phyloP scores from a whole-genome alignment of 1,140 invertebrate species.

The Bicyclus anynana region DNA sequence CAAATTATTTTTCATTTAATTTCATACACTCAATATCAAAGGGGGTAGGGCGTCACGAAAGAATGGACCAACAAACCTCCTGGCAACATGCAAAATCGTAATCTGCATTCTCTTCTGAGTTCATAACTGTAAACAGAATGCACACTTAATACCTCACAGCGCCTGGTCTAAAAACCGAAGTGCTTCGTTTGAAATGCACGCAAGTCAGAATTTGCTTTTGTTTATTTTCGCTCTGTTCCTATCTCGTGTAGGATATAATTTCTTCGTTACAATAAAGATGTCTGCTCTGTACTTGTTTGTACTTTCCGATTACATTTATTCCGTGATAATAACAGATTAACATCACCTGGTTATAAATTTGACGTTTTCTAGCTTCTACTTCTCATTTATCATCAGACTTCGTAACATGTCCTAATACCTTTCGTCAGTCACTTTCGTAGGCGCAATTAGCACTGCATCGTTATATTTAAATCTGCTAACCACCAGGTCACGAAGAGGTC shows the following conservation, averaged over 20 bases:
- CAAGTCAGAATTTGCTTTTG: neutral
- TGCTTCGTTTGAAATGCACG: constrained; percentile 13
- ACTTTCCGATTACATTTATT: neutral
- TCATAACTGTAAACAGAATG: too few relatives aligned
- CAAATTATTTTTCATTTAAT: too few relatives aligned
- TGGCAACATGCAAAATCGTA: too few relatives aligned
- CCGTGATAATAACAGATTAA: neutral
- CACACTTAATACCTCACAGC: too few relatives aligned
- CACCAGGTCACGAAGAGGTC: constrained; percentile 22
- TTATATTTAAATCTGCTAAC: constrained; percentile 25
- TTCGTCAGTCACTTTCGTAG: constrained; percentile 22
- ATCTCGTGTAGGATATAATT: neutral
- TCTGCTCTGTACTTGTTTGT: neutral
- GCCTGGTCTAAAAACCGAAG: too few relatives aligned
- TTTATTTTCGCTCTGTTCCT: neutral
- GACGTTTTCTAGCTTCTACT: neutral
- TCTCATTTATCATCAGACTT: neutral
- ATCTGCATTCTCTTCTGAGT: too few relatives aligned
- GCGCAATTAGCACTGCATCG: constrained; percentile 26
- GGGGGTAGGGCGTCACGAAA: too few relatives aligned
- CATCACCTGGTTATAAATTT: neutral
- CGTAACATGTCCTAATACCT: neutral
- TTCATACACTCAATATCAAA: too few relatives aligned
- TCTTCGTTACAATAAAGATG: neutral
- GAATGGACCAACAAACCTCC: too few relatives aligned